Conservation (phyloP, 2,888 invertebrate species). For the Anagyrus pseudococci region DNA sequence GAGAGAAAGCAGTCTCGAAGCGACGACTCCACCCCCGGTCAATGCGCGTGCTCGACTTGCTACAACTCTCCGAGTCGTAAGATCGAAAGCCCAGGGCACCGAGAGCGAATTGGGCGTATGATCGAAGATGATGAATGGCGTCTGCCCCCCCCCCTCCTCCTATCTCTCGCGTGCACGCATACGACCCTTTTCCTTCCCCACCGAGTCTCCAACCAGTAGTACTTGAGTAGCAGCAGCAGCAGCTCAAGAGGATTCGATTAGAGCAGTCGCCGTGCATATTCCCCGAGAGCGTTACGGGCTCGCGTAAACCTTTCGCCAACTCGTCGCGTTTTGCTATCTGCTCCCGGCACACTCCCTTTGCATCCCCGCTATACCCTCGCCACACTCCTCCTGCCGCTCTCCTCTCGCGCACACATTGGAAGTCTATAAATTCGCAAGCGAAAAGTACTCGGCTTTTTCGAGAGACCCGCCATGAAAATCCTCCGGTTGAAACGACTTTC, state of each 20-base stretch:
- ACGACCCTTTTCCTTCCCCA: no score
- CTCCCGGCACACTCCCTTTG: neutral
- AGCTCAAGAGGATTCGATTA: conserved; percentile 7
- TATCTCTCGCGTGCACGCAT: no score
- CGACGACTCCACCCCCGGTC: no score
- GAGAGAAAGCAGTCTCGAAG: no score
- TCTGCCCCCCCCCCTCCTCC: neutral
- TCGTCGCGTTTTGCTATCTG: neutral
- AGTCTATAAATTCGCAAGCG: conserved; percentile 29
- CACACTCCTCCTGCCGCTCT: neutral
- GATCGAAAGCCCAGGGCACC: no score
- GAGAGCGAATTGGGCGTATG: conserved; percentile 16
- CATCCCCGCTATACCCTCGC: neutral
- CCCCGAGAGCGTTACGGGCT: neutral
- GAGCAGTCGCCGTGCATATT: conserved; percentile 7
- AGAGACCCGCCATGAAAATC: conserved; percentile 10
- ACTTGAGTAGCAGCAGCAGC: no score
- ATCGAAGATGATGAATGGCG: conserved; percentile 17
- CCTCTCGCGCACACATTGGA: conserved; percentile 15
- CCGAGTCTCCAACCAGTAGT: no score
- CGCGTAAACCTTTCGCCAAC: conserved; percentile 10
- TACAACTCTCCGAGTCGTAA: no score
- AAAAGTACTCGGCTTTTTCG: conserved; percentile 13
- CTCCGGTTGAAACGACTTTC: conserved; percentile 3
- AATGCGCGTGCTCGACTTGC: no score